These are phyloP conservation scores for Cydia splendana DNA, from an alignment of 1,140 invertebrate genomes.

Conservation along the genomic window DNA sequence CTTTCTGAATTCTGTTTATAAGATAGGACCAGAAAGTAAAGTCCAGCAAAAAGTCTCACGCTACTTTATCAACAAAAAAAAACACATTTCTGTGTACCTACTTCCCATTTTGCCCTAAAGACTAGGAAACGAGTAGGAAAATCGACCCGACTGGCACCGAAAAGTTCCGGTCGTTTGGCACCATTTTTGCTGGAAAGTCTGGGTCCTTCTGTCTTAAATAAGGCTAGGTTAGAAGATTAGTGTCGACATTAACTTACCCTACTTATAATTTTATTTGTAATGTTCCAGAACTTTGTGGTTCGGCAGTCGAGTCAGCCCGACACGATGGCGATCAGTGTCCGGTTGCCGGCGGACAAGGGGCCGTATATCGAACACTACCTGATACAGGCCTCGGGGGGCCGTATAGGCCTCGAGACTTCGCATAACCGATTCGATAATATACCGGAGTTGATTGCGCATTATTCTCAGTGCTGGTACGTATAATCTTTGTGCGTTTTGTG, in stretches of 20 bases:
- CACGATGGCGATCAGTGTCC: conserved; percentile 96
- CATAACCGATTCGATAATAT: conserved; percentile 95
- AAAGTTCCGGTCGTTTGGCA: too few species aligned
- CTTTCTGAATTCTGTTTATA: too few species aligned
- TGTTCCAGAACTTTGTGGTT: conserved; percentile 93
- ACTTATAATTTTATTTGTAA: conserved; percentile 30
- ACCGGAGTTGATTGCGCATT: conserved; percentile 94
- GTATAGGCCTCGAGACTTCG: conserved; percentile 94
- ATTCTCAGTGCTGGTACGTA: conserved; percentile 91
- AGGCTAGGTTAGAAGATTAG: too few species aligned
- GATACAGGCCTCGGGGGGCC: conserved; percentile 90
- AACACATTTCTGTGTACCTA: not conserved
- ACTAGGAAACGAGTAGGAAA: not conserved
- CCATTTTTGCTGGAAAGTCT: too few species aligned
- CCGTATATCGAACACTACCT: conserved; percentile 97
- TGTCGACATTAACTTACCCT: not conserved
- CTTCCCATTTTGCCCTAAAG: conserved; percentile 51
- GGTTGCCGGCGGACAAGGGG: conserved; percentile 90
- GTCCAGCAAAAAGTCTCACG: conserved; percentile 28
- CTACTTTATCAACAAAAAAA: not conserved
- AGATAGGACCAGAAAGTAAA: too few species aligned
- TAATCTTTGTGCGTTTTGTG: not conserved
- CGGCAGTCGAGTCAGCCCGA: conserved; percentile 94
- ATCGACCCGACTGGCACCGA: not conserved
- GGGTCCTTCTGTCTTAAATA: too few species aligned